Evolutionary conservation across 2,113 vertebrate genomes (phyloP), one percentile per base, ranked within the genome.

Genomic region (Nycticryphes semicollaris): DNA sequence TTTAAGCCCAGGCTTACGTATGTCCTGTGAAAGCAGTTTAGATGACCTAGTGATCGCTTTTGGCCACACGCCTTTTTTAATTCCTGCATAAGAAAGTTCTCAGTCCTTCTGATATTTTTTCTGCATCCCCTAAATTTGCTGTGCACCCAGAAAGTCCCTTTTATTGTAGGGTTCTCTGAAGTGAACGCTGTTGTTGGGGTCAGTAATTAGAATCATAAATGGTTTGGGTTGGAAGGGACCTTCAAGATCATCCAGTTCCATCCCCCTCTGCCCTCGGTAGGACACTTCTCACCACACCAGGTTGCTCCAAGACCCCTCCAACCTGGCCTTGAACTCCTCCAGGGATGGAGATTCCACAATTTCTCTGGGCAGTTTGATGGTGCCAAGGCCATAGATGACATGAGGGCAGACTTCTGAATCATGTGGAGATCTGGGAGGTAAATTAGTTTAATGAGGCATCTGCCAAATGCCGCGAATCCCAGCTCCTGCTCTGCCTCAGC

Each of bases 381-480:
- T 75, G 12, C 67, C 27, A 87, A n/a, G 47, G 24, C 10, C 15
- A 1, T 35, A 31, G 8, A 22, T 84, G 59, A 22, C 10, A 35
- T 30, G 18, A 59, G 60, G 13, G 43, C 25, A 84, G 87, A 31
- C 17, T 84, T 84, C 16, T 67, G 66, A 89, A 59, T 84, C 5
- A 4, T 0, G 0, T 69, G 33, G 28, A 47, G 17, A 23, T 41
- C 9, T 47, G 25, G 31, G 81, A 78, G 8, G 19, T 63, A 43
- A 84, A 89, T 43, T 41, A 67, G 8, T 9, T 91, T 27, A 43
- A 43, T 16, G 45, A 64, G 30, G 28, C 9, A 24, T 72, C 81
- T 4, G 2, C 62, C 51, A 78, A 67, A 47, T 82, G 60, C 28
- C 1, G 0, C 56, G 35, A 68, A 56, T 87, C 67, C 48, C 21